Evolutionary conservation across 2,797 vertebrate genomes (phyloP), one percentile per base, ranked within the genome.

Genomic region (Phoebastria nigripes): DNA sequence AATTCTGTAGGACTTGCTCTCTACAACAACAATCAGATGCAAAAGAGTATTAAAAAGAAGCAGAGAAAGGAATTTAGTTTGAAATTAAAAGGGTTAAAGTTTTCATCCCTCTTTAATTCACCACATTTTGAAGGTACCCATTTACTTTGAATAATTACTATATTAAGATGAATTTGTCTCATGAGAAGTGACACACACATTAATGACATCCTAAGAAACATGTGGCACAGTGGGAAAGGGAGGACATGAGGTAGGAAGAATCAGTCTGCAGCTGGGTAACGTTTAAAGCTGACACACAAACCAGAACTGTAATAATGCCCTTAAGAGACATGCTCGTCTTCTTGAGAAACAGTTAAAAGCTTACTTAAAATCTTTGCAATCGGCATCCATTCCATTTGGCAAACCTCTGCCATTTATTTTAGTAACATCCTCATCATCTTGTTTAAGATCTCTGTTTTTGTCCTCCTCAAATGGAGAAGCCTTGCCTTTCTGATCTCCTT

Each of bases 341-440:
- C 96, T 97, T 33, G 80, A 97, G 88, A 98, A 98, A 97, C 87
- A 97, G 91, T 97, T 96, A 97, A 97, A 98, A 97, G 97, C 99
- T 97, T 99, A 99, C 99, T 99, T 99, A 98, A 99, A 99, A 97
- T 99, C 99, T 98, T 99, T 99, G 98, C 99, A 99, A 98, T 99
- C 99, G 89, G 99, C 98, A 97, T 99, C 99, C 98, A 99, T 99
- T 98, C 99, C 99, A 83, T 99, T 99, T 95, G 99, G 98, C 91
- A 99, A 98, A 97, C 99, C 98, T 98, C 99, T 99, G 97, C 99
- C 99, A 76, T 99, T 99, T 98, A 99, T 97, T 98, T 99, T 99
- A 84, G 99, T 97, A 87, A 98, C 97, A 96, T 99, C 99, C 55
- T 97, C 98, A 92, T 98, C 99, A 95, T 99, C 99, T 95, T 99